Evolutionary conservation across 2,797 vertebrate species (phyloP).

Genomic region (Pipistrellus pipistrellus): DNA sequence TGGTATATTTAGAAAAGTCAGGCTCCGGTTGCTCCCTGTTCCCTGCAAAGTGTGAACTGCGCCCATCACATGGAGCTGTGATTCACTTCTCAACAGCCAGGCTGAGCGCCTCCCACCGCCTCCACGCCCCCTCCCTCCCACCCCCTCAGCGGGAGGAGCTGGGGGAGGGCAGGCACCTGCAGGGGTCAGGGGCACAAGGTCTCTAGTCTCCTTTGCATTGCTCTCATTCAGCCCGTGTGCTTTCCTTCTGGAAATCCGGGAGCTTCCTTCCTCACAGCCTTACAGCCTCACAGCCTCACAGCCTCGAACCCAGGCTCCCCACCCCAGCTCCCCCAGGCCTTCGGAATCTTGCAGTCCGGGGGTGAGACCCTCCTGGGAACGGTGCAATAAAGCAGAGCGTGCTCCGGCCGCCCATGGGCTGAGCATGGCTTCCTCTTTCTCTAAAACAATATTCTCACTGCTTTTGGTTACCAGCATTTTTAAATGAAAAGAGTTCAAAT

Average conservation of each 20-base stretch:
- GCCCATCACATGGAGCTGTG: conserved; percentile 80
- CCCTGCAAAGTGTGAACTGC: conserved; percentile 78
- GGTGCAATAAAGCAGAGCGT: neutral
- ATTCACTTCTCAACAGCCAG: conserved; percentile 78
- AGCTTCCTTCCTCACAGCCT: neutral
- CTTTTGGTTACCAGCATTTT: conserved; percentile 53
- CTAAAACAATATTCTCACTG: neutral
- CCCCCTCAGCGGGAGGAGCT: neutral
- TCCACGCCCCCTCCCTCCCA: neutral
- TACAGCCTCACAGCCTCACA: neutral
- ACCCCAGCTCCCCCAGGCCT: neutral
- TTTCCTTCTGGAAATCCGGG: neutral
- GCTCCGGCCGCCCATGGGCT: rapidly evolving
- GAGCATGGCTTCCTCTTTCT: neutral
- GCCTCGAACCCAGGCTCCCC: neutral
- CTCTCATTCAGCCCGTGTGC: neutral
- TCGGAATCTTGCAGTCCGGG: neutral
- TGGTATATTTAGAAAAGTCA: conserved; percentile 84
- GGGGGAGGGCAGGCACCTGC: neutral
- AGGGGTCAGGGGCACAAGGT: neutral
- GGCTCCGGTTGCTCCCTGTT: conserved; percentile 74
- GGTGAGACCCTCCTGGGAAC: neutral
- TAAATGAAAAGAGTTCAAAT: conserved; percentile 61
- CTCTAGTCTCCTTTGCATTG: neutral
- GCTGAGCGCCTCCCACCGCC: conserved; percentile 66